phyloP scores from a whole-genome alignment of 2,797 vertebrate genomes.

The Meda fulgida region DNA sequence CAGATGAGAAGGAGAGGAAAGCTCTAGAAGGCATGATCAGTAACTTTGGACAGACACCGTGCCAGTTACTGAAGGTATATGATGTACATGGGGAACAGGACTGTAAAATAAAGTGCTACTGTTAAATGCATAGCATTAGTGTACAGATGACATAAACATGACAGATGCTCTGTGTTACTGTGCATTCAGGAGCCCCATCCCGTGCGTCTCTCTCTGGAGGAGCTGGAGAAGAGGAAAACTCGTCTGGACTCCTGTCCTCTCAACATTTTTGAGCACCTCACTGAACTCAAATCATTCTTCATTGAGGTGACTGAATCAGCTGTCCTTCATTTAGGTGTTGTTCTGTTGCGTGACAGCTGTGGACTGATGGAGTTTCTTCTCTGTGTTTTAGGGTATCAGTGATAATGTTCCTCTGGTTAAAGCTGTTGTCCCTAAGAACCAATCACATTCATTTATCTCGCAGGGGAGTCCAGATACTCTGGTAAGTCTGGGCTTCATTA shows the following conservation, averaged over 20 bases:
- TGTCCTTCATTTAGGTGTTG: not conserved
- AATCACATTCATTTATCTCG: slow-evolving; percentile 95
- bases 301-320: slow-evolving; percentile 84
- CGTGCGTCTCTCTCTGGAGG: slow-evolving; percentile 88
- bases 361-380: not conserved
- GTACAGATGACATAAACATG: not conserved
- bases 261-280: slow-evolving; percentile 91
- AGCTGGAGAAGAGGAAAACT: slow-evolving; percentile 86
- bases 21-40: slow-evolving; percentile 98
- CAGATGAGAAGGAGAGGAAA: slow-evolving; percentile 95
- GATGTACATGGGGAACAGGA: too few species aligned
- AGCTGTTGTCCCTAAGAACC: slow-evolving; percentile 90
- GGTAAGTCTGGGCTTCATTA: slow-evolving; percentile 72
- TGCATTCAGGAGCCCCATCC: slow-evolving; percentile 77
- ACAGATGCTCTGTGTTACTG: not conserved
- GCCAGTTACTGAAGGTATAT: slow-evolving; percentile 95
- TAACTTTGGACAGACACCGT: slow-evolving; percentile 97
- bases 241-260: slow-evolving; percentile 85
- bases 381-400: slow-evolving; percentile 87
- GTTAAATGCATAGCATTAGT: not conserved
- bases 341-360: not conserved
- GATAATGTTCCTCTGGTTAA: slow-evolving; percentile 90
- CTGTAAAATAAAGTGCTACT: too few species aligned
- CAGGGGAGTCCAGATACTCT: slow-evolving; percentile 93
- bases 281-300: slow-evolving; percentile 95